Percentiles rank a stretch among this genome's conserved stretches.
Conservation (phyloP, 2,113 vertebrate species). For the Myrmecobius fasciatus region DNA sequence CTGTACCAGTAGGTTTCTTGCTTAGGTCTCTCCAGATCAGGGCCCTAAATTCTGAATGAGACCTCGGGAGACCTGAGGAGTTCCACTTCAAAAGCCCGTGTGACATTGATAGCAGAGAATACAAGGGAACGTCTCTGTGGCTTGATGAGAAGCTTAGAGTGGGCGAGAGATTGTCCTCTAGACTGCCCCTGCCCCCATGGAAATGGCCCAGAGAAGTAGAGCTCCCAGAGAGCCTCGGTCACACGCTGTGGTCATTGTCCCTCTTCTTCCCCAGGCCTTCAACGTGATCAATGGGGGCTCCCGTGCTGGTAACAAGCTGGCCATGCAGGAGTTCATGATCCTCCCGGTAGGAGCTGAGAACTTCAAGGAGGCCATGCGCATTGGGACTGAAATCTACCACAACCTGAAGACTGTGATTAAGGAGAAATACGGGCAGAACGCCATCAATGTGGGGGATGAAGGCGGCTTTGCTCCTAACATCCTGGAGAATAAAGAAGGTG, state of each 20-base stretch:
- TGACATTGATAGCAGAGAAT: neutral
- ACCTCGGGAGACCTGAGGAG: neutral
- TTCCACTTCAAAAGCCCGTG: neutral
- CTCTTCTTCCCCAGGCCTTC: neutral
- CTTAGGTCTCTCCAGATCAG: neutral
- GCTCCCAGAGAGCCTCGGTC: neutral
- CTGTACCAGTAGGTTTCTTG: neutral
- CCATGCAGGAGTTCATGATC: neutral
- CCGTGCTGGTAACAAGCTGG: neutral
- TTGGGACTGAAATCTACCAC: neutral
- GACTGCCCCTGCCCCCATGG: neutral
- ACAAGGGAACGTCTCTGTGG: neutral
- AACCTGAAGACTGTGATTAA: neutral
- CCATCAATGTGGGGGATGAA: neutral
- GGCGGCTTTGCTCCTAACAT: neutral
- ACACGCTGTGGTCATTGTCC: neutral
- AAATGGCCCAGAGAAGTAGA: neutral
- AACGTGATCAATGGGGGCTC: neutral
- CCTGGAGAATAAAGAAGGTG: neutral
- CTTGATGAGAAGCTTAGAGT: neutral
- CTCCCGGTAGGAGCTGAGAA: neutral
- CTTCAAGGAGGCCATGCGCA: neutral
- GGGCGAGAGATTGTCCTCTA: neutral
- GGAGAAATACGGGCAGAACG: neutral
- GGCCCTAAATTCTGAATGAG: neutral